These are phyloP conservation scores for Emydoidea blandingii DNA, from an alignment of 2,797 vertebrate species.

Conservation along the genomic window DNA sequence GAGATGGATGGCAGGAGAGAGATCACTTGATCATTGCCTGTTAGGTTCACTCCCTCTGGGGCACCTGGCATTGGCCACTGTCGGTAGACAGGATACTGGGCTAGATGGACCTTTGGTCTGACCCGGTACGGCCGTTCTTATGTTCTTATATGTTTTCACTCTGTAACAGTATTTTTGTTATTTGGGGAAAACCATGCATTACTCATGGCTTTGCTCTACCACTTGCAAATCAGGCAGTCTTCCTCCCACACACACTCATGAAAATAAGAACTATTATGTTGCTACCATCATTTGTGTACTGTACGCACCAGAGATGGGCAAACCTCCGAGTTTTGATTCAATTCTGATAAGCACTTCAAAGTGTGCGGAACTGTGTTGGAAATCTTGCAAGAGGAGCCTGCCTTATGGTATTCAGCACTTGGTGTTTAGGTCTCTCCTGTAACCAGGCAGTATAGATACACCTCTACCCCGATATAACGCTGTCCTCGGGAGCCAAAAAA, in stretches of 20 bases:
- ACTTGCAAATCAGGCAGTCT: not conserved
- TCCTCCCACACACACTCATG: no score
- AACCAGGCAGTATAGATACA: not conserved
- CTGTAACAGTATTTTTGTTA: not conserved
- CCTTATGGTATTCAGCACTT: not conserved
- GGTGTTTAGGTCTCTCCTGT: not conserved
- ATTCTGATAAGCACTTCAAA: not conserved
- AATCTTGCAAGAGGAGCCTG: not conserved
- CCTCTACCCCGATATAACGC: no score
- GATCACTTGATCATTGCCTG: no score
- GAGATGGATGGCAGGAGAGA: no score
- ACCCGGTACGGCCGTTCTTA: no score
- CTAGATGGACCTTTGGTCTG: no score
- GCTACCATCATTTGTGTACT: not conserved
- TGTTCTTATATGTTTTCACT: not conserved
- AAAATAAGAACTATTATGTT: no score
- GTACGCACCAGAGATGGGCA: not conserved
- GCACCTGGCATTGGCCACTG: no score
- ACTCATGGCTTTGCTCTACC: not conserved
- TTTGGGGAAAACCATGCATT: not conserved
- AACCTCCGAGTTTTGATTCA: not conserved
- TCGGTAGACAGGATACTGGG: no score
- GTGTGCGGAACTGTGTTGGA: not conserved
- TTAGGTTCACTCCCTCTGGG: no score
- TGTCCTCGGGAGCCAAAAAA: no score